These are phyloP conservation scores for Luffia ferchaultella DNA, from an alignment of 2,888 invertebrate species.

Conservation along the genomic window DNA sequence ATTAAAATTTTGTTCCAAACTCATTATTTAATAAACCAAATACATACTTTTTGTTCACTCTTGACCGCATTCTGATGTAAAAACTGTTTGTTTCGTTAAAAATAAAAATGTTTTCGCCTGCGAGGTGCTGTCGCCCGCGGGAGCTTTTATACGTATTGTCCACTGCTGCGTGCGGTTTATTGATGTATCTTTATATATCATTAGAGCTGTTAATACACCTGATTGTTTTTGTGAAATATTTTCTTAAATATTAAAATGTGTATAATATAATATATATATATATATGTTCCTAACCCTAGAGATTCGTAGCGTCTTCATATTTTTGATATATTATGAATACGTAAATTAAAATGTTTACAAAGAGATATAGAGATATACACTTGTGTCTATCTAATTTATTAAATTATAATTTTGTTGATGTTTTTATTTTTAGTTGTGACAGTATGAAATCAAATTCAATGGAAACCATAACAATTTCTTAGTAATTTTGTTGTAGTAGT, in stretches of 20 bases:
- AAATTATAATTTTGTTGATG: background rate
- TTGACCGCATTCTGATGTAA: background rate
- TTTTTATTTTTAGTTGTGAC: background rate
- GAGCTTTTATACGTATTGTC: constrained; percentile 34
- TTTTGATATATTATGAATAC: background rate
- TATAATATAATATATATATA: background rate
- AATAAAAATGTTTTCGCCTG: background rate
- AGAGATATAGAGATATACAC: background rate
- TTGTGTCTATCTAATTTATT: background rate
- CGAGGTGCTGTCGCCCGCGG: background rate
- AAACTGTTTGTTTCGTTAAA: background rate
- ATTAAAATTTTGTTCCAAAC: background rate
- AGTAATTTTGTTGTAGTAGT: too few relatives aligned
- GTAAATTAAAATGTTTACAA: background rate
- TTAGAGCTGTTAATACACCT: constrained; percentile 3
- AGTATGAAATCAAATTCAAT: background rate
- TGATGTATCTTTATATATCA: constrained; percentile 6
- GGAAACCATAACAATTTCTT: constrained; percentile 18
- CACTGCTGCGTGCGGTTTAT: constrained; percentile 24
- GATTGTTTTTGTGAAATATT: background rate
- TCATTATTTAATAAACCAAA: background rate
- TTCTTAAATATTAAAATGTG: too few relatives aligned
- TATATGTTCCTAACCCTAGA: background rate
- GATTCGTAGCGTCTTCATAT: background rate
- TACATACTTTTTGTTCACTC: background rate